Evolutionary conservation across 2,113 vertebrate species (phyloP).

Genomic region (Helogale parvula): DNA sequence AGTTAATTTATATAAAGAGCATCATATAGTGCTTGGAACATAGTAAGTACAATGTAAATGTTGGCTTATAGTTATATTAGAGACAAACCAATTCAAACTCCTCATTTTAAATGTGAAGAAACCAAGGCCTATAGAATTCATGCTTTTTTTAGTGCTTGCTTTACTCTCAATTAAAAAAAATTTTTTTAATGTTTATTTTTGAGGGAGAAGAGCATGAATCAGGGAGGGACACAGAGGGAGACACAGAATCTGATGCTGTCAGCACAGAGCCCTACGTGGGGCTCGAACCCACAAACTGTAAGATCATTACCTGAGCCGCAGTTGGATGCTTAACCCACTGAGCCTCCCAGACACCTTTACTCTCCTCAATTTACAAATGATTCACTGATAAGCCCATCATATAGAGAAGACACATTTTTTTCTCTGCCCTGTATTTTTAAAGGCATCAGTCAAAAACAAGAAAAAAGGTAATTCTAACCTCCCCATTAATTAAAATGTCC

Average conservation of each 20-base stretch:
- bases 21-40: neutral
- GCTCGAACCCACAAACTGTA: too few species aligned
- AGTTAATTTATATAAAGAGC: neutral
- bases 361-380: neutral
- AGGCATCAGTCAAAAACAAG: neutral
- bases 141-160: neutral
- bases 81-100: neutral
- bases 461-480: neutral
- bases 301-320: too few species aligned
- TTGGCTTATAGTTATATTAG: neutral
- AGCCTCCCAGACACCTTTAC: too few species aligned
- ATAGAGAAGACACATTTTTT: neutral
- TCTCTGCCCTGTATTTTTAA: neutral
- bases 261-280: too few species aligned
- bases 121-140: neutral
- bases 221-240: too few species aligned
- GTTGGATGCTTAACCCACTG: neutral
- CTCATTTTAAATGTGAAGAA: neutral
- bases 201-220: too few species aligned
- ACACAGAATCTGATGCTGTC: too few species aligned
- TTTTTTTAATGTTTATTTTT: too few species aligned
- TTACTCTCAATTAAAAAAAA: neutral
- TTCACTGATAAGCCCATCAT: neutral
- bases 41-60: fast-evolving
- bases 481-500: neutral